A percentile compares a stretch with the other conserved stretches of the same genome.
These are phyloP conservation scores for Amazona vittata DNA, from an alignment of 2,113 vertebrate species.

Conservation along the genomic window DNA sequence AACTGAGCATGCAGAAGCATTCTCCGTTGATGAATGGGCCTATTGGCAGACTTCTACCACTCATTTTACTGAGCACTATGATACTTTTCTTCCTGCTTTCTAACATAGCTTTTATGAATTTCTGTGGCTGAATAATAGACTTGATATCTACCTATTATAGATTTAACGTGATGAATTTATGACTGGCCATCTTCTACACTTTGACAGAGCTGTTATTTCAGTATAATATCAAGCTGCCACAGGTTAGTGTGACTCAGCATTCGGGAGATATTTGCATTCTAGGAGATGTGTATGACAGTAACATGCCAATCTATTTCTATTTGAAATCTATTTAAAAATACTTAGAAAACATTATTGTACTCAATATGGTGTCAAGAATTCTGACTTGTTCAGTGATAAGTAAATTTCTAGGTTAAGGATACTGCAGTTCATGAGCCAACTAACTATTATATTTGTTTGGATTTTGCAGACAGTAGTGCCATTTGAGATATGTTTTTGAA, in stretches of 20 bases:
- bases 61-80: background rate
- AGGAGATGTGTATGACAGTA: background rate
- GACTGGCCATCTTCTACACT: background rate
- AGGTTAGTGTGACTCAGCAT: background rate
- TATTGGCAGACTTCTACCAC: background rate
- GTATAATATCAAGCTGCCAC: rapidly evolving
- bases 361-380: background rate
- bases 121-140: background rate
- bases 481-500: background rate
- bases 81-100: background rate
- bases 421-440: background rate
- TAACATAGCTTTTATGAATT: background rate
- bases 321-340: background rate
- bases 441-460: background rate
- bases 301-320: background rate
- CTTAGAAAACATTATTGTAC: background rate
- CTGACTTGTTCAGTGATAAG: background rate
- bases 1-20: background rate
- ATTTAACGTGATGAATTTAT: background rate
- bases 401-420: background rate
- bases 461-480: background rate
- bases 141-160: background rate
- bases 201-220: background rate
- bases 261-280: background rate
- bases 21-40: background rate